A percentile compares a stretch with the other conserved stretches of the same genome.
Evolutionary conservation across 2,113 vertebrate species (phyloP).

Genomic region (Regulus satrapa): DNA sequence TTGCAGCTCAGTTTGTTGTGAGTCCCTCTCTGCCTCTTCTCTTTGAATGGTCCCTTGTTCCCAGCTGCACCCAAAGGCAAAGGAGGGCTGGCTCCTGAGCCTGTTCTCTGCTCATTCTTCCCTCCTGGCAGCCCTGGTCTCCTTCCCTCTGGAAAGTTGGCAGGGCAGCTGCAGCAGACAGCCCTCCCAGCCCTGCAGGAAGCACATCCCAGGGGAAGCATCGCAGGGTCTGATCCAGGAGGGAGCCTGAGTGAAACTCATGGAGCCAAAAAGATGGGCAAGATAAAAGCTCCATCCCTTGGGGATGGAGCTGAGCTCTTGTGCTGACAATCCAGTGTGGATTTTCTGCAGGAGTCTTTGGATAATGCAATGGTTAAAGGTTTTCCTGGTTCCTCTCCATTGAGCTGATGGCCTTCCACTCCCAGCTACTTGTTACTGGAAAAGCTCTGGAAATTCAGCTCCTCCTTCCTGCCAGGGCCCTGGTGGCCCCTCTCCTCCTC

Average conservation of each 20-base stretch:
- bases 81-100: background rate
- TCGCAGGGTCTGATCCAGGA: rapidly evolving
- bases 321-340: background rate
- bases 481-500: background rate
- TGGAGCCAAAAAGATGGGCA: background rate
- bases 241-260: background rate
- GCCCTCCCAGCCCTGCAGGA: rapidly evolving
- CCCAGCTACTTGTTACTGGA: background rate
- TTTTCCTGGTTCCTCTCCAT: background rate
- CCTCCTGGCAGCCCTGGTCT: background rate
- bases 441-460: background rate
- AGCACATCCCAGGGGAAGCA: background rate
- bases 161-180: background rate
- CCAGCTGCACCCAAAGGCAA: background rate
- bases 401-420: background rate
- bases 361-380: background rate
- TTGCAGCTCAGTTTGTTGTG: background rate
- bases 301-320: background rate
- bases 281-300: background rate
- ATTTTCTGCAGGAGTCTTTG: background rate
- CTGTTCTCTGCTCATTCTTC: background rate
- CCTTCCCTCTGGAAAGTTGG: background rate
- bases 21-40: rapidly evolving
- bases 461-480: background rate
- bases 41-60: background rate